Base-by-base conservation (phyloP, 2,888 invertebrate genomes). In the Nymphalis c-album region DNA sequence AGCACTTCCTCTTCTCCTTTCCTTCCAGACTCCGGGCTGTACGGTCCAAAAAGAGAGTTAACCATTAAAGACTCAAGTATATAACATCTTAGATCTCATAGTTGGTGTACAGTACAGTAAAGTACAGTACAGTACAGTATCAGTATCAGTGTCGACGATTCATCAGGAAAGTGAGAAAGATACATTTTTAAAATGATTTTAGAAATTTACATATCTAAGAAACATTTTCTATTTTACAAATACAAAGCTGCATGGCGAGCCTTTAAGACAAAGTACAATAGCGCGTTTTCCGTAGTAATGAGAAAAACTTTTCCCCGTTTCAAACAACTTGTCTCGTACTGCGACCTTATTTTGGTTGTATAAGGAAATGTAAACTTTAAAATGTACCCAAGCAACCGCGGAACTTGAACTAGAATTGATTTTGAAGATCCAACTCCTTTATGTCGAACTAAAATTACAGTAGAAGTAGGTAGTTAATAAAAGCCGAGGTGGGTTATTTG, bases 241-340 rank as follows among this genome's bases (percentile, higher is more conserved):
- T 31, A 57, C 57, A 57, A 57, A 57, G 35, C 57, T 10, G 57
- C n/a, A 35, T n/a, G 57, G 53, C 31, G 57, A 17, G 46, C 22
- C 60, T 67, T 61, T 63, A 57, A 64, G 46, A 64, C 61, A 64
- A 63, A 70, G 64, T 18, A 26, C 46, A 58, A 57, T 31, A 50
- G 26, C 48, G 35, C 31, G 60, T 60, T 64, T 67, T 64, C 58
- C 47, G 51, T 58, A 64, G 63, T 58, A 58, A 64, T 58, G 67
- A 67, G 64, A 67, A 70, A 67, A 67, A 67, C 26, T 67, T 67
- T 59, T 58, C 26, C 58, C 51, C 63, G 55, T 66, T 63, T 61
- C 57, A 67, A 67, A 60, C 57, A 64, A 63, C 60, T 70, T 70
- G 50, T 60, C 55, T 47, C 62, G 48, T 5, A 6, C 53, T 40